Evolutionary conservation across 2,113 vertebrate genomes (phyloP).

Genomic region (Guaruba guarouba): DNA sequence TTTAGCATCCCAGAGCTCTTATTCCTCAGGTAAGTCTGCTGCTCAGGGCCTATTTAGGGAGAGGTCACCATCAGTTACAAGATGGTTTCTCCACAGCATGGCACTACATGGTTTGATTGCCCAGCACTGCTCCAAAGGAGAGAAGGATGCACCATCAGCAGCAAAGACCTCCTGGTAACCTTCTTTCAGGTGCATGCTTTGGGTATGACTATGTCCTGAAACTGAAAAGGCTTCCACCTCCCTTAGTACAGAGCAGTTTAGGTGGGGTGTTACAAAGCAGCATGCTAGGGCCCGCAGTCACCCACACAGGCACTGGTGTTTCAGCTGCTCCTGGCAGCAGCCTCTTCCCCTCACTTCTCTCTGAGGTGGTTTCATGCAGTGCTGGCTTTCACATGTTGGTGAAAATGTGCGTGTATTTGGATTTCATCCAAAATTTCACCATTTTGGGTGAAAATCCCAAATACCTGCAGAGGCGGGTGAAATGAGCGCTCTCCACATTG

Average conservation of each 20-base stretch:
- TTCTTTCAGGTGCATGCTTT: not conserved
- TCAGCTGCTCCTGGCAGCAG: not conserved
- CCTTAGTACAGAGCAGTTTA: not conserved
- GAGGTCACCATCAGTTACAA: not conserved
- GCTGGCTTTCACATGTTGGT: not conserved
- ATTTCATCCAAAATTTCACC: not conserved
- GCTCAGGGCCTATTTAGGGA: not conserved
- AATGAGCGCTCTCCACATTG: accelerated
- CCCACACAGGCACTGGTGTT: not conserved
- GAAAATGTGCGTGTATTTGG: not conserved
- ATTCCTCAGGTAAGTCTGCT: not conserved
- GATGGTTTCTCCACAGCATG: not conserved
- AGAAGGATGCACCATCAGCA: not conserved
- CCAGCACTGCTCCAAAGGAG: not conserved
- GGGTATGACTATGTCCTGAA: not conserved
- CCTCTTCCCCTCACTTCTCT: not conserved
- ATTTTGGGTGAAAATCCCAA: not conserved
- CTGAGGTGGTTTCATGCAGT: not conserved
- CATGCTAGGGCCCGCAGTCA: not conserved
- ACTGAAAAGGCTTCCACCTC: not conserved
- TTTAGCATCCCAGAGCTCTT: not conserved
- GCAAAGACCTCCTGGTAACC: not conserved
- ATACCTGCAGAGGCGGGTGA: not conserved
- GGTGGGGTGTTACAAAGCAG: not conserved
- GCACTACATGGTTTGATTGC: not conserved